phyloP scores from a whole-genome alignment of 2,888 invertebrate genomes.

The Kuschelorhynchus macadamiae region DNA sequence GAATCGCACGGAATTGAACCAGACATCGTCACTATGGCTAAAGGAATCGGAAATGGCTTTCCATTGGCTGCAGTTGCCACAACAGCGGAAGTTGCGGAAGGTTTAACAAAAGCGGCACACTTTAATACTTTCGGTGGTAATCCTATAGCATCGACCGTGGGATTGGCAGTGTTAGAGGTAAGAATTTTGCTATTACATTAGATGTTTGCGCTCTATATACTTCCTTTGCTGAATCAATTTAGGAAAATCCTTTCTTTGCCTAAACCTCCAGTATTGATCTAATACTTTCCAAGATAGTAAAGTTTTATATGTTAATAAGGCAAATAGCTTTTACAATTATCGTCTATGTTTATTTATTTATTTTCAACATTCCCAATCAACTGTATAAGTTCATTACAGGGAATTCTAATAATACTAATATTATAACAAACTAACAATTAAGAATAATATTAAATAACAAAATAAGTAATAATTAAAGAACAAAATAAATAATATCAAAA shows the following conservation, averaged over 20 bases:
- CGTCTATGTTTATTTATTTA: no score
- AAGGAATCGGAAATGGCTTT: conserved; percentile 96
- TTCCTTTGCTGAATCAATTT: background rate
- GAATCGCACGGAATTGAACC: conserved; percentile 87
- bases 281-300: no score
- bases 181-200: conserved; percentile 58
- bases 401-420: no score
- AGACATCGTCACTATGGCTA: conserved; percentile 97
- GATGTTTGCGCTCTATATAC: background rate
- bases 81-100: conserved; percentile 87
- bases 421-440: no score
- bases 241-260: no score
- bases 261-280: background rate
- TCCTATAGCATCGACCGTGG: conserved; percentile 90
- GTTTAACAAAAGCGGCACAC: conserved; percentile 82
- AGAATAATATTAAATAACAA: no score
- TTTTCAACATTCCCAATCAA: no score
- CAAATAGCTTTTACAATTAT: no score
- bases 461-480: no score
- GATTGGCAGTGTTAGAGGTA: conserved; percentile 93
- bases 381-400: no score
- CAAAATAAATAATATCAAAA: no score
- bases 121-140: conserved; percentile 98
- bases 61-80: conserved; percentile 97
- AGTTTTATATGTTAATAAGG: no score